A percentile compares a stretch with the other conserved stretches of the same genome.
Evolutionary conservation across 2,888 invertebrate genomes (phyloP).

Genomic region (Laspeyria flexula): DNA sequence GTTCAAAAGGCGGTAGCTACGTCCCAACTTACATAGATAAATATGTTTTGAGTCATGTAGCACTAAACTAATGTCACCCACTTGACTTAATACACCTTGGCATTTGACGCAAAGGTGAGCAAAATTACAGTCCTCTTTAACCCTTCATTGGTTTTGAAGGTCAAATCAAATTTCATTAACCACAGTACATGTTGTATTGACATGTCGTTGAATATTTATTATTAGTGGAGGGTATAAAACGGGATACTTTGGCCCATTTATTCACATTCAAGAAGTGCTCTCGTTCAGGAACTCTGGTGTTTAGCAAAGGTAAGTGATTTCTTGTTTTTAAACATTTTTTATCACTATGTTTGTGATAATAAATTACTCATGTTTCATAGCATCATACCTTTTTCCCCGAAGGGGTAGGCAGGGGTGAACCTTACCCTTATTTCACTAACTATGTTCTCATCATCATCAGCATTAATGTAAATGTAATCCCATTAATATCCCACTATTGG

Average conservation of each 20-base stretch:
- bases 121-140: slow-evolving; percentile 3
- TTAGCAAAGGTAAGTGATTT: slow-evolving; percentile 32
- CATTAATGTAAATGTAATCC: no score
- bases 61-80: background rate
- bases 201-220: slow-evolving; percentile 68
- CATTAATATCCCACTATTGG: no score
- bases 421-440: no score
- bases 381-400: no score
- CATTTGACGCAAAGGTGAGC: slow-evolving; percentile 10
- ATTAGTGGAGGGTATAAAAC: slow-evolving; percentile 58
- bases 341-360: background rate
- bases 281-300: slow-evolving; percentile 25
- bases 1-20: no score
- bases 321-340: background rate
- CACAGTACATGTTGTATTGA: slow-evolving; percentile 46
- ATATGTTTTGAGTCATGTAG: background rate
- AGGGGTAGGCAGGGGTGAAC: no score
- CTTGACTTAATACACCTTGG: background rate
- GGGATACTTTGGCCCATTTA: slow-evolving; percentile 32
- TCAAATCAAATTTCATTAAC: slow-evolving; percentile 43
- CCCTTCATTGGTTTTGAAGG: slow-evolving; percentile 17
- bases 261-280: slow-evolving; percentile 44
- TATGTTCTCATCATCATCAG: no score
- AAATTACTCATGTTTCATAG: no score
- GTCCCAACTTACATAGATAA: no score